A percentile compares a stretch with the other conserved stretches of the same genome.
phyloP scores from a whole-genome alignment of 2,888 invertebrate species.

The Nipponacmea schrenckii region DNA sequence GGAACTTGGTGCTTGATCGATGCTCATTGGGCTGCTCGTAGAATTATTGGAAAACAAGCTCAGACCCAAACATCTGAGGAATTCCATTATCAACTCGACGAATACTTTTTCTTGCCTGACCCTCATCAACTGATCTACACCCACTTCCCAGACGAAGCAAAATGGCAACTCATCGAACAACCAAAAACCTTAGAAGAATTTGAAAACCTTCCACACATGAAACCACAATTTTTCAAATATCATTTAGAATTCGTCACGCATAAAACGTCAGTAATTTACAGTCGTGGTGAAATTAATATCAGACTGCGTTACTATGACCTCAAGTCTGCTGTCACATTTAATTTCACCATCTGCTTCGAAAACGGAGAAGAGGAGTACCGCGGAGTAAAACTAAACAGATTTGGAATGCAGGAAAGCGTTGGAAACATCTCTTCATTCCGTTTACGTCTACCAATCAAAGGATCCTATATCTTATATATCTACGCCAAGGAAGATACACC shows the following conservation, averaged over 20 bases:
- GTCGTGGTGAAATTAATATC: conserved; percentile 62
- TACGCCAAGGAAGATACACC: conserved; percentile 67
- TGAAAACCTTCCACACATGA: conserved; percentile 68
- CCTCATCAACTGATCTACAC: conserved; percentile 68
- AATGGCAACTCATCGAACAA: conserved; percentile 67
- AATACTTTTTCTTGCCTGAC: conserved; percentile 68
- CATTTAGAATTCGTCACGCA: conserved; percentile 65
- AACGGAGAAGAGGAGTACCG: conserved; percentile 61
- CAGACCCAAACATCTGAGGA: conserved; percentile 51
- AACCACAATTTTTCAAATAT: conserved; percentile 68
- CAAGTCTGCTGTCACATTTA: conserved; percentile 64
- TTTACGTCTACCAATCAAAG: conserved; percentile 64
- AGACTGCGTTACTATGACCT: conserved; percentile 62
- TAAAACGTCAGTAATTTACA: conserved; percentile 65
- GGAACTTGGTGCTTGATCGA: conserved; percentile 68
- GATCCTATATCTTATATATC: conserved; percentile 66
- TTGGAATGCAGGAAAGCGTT: conserved; percentile 66
- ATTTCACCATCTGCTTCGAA: conserved; percentile 65
- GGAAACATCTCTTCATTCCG: conserved; percentile 65
- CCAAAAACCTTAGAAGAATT: conserved; percentile 63
- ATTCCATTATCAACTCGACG: conserved; percentile 66
- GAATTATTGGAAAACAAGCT: conserved; percentile 67
- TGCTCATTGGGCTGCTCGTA: conserved; percentile 68
- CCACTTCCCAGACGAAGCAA: conserved; percentile 66
- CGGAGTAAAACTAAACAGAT: conserved; percentile 60